Base-by-base conservation (phyloP, 1,140 invertebrate species). In the Leptonema lineaticorne region DNA sequence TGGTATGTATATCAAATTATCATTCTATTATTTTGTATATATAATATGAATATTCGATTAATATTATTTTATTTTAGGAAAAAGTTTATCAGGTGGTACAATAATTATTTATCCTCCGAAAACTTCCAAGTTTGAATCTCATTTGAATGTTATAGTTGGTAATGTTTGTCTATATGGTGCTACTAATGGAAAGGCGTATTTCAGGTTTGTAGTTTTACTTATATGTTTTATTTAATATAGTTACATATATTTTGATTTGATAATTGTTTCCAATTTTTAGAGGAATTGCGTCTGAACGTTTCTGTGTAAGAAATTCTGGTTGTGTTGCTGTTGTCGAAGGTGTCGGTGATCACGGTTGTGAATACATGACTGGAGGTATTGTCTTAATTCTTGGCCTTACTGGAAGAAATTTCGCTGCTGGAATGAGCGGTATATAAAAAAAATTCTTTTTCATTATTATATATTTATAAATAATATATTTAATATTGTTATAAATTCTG, bases 91-190 rank as follows among this genome's bases (percentile, higher is more conserved):
- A 63, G 97, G 97, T 57, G 97, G 97, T 57, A 94, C 92, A 76
- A 89, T 99, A 30, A 86, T 98, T 6, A 95, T 99, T 76, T 96
- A 89, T 77, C 97, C 97, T 16, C 95, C 94, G 0, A 94, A 94
- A 75, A 86, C 86, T 20, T 90, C 92, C 6, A 86, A 89, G 7
- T 89, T 92, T 75, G 89, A 92, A 74, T 97, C 96, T 1, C 93
- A 97, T 69, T 85, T 93, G 3, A 99, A 99, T 78, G 94, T 98
- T 1, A 96, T 99, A 72, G 96, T 96, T 30, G 97, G 97, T 28
- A 99, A 99, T 81, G 97, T 99, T 4, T 98, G 96, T 72, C 81
- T 99, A 46, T 99, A 99, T 78, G 97, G 97, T 63, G 97, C 97
- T 11, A 99, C 97, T 8, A 89, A 88, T 26, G 97, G 97, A 16